Evolutionary conservation across 2,113 vertebrate species (phyloP), one percentile per base, ranked within the genome.

Genomic region (Phoxinus phoxinus): DNA sequence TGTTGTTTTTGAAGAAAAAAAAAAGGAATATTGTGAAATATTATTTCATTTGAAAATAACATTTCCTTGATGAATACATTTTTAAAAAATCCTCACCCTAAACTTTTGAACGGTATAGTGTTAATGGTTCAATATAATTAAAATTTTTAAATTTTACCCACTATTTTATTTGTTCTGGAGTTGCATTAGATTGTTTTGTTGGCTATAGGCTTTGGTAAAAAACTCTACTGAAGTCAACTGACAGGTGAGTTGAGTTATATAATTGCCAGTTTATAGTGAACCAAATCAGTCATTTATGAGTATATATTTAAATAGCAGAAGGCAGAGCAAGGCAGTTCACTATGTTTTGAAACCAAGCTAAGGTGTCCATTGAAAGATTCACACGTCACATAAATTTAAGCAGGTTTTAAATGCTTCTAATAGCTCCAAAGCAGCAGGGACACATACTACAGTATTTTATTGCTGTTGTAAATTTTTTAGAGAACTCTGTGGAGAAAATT

Each of bases 401-500:
- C 79, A 79, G 81, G 82, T 25, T 74, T 80, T 78, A 65, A 81
- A 74, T 83, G 25, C 88, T 32, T 25, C 53, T 85, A 84, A 27
- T 78, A 86, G 84, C 80, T 81, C 86, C 85, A 37, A 73, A 59
- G 74, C 35, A 37, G 71, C 71, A 59, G 84, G 72, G 82, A 56
- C 37, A 61, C 81, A 86, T 85, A 72, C 87, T 91, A 89, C 89
- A 83, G n/a, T 67, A 32, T 85, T 75, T 71, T 90, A 84, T 90
- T 89, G 89, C 76, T 58, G 46, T 46, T 79, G 84, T 48, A 83
- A 87, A 87, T 78, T 81, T 75, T 41, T 88, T 87, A 87, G 86
- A 80, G 87, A 81, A 75, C 51, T 78, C 76, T 46, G 15, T 81
- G 58, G 58, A 67, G 88, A 91, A 80, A 87, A 88, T 90, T 88